phyloP scores from a whole-genome alignment of 92 coral and sea anemone species.

The Ricordea florida region DNA sequence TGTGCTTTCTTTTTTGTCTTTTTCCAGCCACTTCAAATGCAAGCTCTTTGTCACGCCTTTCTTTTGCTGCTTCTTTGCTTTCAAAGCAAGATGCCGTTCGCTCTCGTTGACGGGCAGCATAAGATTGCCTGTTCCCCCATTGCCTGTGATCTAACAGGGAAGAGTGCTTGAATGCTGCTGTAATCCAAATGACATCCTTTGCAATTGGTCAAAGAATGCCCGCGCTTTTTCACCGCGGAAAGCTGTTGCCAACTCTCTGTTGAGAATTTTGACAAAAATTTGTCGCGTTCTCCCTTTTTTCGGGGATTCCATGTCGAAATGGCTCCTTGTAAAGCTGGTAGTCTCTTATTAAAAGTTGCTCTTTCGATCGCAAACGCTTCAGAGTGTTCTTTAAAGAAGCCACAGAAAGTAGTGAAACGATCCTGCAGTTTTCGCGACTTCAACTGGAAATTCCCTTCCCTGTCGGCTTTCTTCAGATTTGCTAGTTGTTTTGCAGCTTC shows the following conservation, averaged over 20 bases:
- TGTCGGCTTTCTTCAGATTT: neutral
- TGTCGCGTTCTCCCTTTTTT: neutral
- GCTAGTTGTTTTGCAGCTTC: neutral
- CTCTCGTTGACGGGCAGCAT: conserved; percentile 10
- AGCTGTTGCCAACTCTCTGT: neutral
- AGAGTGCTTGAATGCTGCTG: neutral
- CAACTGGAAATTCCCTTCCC: neutral
- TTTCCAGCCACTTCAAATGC: neutral
- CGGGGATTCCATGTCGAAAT: neutral
- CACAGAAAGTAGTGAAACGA: neutral
- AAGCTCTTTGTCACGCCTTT: conserved; percentile 2
- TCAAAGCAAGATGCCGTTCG: conserved; percentile 17
- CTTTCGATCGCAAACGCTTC: neutral
- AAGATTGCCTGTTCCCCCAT: conserved; percentile 33
- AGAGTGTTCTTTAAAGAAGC: neutral
- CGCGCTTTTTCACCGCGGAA: neutral
- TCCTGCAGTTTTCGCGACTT: neutral
- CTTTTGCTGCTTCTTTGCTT: neutral
- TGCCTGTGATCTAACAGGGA: conserved; percentile 9
- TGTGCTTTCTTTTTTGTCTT: conserved; percentile 31
- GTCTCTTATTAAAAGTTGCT: neutral
- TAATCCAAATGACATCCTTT: neutral
- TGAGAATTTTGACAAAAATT: neutral
- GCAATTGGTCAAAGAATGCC: conserved; percentile 1
- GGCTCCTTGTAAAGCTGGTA: neutral